phyloP scores from a whole-genome alignment of 2,888 invertebrate genomes.

The Cerastis leucographa region DNA sequence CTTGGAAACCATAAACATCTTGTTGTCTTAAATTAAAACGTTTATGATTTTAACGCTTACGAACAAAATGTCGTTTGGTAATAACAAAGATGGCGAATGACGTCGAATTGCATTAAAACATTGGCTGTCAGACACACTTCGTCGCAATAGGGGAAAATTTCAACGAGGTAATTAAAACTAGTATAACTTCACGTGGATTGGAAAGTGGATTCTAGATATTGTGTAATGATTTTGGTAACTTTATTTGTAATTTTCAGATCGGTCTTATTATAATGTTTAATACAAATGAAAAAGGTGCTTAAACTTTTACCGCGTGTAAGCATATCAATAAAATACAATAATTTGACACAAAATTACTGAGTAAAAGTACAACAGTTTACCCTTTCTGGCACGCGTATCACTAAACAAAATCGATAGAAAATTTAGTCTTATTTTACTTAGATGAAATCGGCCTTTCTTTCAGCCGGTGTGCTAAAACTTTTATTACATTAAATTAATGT shows the following conservation, averaged over 20 bases:
- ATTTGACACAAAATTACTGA: too few relatives aligned
- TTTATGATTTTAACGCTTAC: background rate
- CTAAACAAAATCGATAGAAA: background rate
- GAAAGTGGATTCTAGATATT: conserved; percentile 9
- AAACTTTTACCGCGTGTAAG: background rate
- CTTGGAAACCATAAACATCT: background rate
- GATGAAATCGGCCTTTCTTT: background rate
- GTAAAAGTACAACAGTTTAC: background rate
- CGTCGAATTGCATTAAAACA: background rate
- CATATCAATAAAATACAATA: background rate
- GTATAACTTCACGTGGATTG: background rate
- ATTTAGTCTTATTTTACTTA: background rate
- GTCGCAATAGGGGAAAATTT: background rate
- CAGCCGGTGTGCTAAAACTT: background rate
- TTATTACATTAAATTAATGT: conserved; percentile 1
- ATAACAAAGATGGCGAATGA: conserved; percentile 1
- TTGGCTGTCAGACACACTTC: conserved; percentile 9
- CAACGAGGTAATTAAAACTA: background rate
- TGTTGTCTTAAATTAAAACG: background rate
- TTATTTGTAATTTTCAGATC: background rate
- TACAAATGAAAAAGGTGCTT: too few relatives aligned
- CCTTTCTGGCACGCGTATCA: background rate
- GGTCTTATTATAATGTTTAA: background rate
- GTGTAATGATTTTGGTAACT: background rate
- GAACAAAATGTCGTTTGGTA: background rate